Conservation (phyloP, 2,113 vertebrate genomes). For the Vombatus ursinus region DNA sequence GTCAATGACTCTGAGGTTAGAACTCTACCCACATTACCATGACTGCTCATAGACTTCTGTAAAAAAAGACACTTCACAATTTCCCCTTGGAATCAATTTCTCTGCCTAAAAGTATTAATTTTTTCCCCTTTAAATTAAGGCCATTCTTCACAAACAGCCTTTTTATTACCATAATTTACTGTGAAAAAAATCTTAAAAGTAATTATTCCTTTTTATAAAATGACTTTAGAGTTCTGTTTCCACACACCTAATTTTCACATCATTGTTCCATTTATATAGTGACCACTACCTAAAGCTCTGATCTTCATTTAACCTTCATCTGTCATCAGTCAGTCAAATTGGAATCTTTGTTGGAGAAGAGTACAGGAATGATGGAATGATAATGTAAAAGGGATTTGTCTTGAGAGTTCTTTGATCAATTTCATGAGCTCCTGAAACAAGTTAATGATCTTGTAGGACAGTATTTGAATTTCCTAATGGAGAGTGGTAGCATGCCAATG, state of each 20-base stretch:
- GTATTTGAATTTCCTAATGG: background rate
- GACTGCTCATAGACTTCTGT: background rate
- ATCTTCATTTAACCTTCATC: background rate
- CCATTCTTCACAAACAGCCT: background rate
- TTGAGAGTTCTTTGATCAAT: background rate
- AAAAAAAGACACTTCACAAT: background rate
- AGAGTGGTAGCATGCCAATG: background rate
- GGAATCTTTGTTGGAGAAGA: background rate
- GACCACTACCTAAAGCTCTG: no score
- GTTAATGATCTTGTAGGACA: background rate
- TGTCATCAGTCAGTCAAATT: background rate
- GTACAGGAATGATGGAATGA: background rate
- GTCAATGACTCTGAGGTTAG: background rate
- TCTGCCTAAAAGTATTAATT: background rate
- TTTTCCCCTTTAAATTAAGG: background rate
- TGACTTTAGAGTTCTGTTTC: background rate
- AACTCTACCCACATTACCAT: background rate
- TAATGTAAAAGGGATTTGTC: background rate
- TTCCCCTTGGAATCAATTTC: background rate
- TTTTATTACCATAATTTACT: background rate
- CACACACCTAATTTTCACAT: background rate
- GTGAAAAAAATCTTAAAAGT: background rate
- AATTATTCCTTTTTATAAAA: background rate
- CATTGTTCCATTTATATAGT: background rate
- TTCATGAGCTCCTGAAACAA: background rate